phyloP scores from a whole-genome alignment of 23 tunicate genomes.

The Ascidia mentula region DNA sequence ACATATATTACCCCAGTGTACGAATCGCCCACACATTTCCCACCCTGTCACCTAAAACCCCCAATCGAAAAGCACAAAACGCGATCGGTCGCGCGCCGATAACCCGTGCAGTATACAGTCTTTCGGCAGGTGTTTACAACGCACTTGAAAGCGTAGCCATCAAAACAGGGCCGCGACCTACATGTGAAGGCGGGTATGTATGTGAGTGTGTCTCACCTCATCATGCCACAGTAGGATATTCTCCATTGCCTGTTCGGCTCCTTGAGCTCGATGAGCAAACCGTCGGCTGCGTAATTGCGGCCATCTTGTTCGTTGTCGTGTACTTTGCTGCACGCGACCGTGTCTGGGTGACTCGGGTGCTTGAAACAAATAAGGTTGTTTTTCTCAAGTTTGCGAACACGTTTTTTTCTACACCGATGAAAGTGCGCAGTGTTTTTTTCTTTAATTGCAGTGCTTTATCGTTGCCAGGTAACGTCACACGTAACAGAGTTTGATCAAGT shows the following conservation, averaged over 20 bases:
- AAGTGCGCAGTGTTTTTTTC: too few species aligned
- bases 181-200: background rate
- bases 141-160: background rate
- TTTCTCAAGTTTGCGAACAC: too few species aligned
- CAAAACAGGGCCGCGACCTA: background rate
- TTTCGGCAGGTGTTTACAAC: background rate
- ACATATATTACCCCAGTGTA: background rate
- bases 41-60: background rate
- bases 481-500: too few species aligned
- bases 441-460: too few species aligned
- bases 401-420: too few species aligned
- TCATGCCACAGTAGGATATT: conserved; percentile 35
- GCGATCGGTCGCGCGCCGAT: background rate
- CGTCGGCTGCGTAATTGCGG: conserved; percentile 18
- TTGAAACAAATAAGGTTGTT: background rate
- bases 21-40: background rate
- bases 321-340: conserved; percentile 19
- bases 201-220: conserved; percentile 21
- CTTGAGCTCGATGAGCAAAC: conserved; percentile 27
- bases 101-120: background rate
- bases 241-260: conserved; percentile 52
- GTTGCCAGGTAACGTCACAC: too few species aligned
- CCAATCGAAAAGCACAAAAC: background rate
- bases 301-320: background rate
- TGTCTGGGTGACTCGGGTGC: conserved; percentile 54